Evolutionary conservation across 2,113 vertebrate genomes (phyloP), one percentile per base, ranked within the genome.

Genomic region (Zosterops borbonicus): DNA sequence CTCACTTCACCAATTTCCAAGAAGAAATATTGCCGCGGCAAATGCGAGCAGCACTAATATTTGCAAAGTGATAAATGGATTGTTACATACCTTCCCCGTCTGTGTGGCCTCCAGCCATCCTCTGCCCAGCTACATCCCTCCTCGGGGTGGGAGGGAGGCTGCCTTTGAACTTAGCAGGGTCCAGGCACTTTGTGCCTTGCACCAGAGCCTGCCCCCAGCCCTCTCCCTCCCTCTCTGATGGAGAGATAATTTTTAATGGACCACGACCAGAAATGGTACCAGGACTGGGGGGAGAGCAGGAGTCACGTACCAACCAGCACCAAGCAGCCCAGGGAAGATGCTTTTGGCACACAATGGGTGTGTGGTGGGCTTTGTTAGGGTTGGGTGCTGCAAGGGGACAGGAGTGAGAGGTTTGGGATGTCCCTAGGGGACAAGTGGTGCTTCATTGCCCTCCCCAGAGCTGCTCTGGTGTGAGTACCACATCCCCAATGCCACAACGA

Each of bases 1-100:
- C 91, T 97, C 90, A 97, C 84, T 65, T 95, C 89, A 95, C 53
- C 94, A 94, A 97, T 96, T 96, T 91, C 84, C 90, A 90, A 92
- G 88, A 95, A 97, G 97, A 98, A 97, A 97, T 94, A 97, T 71
- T 70, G 93, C 91, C 37, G 76, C 87, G 90, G 90, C 94, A 95
- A 95, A 81, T 89, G 71, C 56, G 71, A 92, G 87, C 96, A 95
- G 92, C 89, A 90, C 90, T 96, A 95, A 95, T 97, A 93, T 96
- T 96, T 95, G 93, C 95, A 95, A 96, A 96, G 87, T 80, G 87
- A 96, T 96, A 96, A 92, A 96, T 95, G 94, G 90, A 93, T 90
- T 95, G 87, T 71, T 94, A 86, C 76, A 89, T 95, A 96, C 88
- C 92, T 93, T 96, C 93, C 85, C 85, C 9, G 47, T 73, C 91